phyloP scores from a whole-genome alignment of 2,113 vertebrate species.

The Falco punctatus region DNA sequence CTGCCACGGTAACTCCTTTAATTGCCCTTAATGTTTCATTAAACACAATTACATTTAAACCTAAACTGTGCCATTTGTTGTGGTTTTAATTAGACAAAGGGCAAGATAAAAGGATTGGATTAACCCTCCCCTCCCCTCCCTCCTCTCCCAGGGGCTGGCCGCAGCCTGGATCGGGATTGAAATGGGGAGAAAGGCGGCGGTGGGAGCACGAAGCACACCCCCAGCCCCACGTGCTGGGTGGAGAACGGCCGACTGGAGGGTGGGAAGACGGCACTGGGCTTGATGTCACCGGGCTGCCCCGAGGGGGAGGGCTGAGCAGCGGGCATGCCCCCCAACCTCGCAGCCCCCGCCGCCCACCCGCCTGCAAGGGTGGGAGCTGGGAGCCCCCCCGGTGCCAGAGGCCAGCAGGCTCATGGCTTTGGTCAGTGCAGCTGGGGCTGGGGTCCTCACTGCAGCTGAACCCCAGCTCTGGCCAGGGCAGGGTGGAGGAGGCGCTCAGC shows the following conservation, averaged over 20 bases:
- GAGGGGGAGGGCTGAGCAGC: not conserved
- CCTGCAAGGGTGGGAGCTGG: accelerated
- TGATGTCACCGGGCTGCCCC: not conserved
- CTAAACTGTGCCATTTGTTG: slow-evolving; percentile 77
- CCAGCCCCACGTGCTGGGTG: accelerated
- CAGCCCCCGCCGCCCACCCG: not conserved
- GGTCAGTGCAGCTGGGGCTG: not conserved
- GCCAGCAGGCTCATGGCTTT: accelerated
- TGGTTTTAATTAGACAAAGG: slow-evolving; percentile 76
- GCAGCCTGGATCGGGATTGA: not conserved
- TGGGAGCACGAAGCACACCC: not conserved
- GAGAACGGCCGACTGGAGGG: not conserved
- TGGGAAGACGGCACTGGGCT: not conserved
- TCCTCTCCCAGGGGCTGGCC: not conserved
- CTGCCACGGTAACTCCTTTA: slow-evolving; percentile 70
- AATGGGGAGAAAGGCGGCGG: not conserved
- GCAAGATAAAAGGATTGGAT: slow-evolving; percentile 68
- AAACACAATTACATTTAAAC: slow-evolving; percentile 78
- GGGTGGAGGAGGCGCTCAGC: not conserved
- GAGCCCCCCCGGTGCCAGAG: not conserved
- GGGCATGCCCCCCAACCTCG: not conserved
- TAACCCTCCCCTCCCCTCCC: slow-evolving; percentile 52
- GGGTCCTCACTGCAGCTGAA: not conserved
- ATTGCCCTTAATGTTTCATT: slow-evolving; percentile 80
- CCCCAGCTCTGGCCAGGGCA: not conserved